Evolutionary conservation across 2,113 vertebrate genomes (phyloP).

Genomic region (Piprites chloris): DNA sequence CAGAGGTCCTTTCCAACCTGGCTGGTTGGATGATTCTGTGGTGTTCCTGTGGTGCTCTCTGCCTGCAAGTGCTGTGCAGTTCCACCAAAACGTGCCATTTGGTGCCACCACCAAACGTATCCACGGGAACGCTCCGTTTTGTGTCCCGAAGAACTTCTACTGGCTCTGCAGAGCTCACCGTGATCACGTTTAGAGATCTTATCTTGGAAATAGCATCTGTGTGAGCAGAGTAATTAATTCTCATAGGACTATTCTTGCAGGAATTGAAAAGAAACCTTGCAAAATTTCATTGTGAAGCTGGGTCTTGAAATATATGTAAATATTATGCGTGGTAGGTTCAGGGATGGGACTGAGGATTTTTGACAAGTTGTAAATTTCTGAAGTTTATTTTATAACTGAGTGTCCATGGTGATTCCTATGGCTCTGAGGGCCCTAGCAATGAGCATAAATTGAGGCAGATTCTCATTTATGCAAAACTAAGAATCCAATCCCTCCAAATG

Average conservation of each 20-base stretch:
- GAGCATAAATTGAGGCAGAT: not conserved
- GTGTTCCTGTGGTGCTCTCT: not conserved
- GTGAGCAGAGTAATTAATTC: not conserved
- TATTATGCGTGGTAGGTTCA: not conserved
- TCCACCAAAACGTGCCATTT: rapidly evolving
- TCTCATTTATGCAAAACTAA: not conserved
- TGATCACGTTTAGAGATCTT: not conserved
- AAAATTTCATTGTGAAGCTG: not conserved
- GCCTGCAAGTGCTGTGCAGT: not conserved
- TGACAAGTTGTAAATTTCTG: not conserved
- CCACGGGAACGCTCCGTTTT: not conserved
- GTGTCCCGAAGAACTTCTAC: not conserved
- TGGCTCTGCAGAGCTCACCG: not conserved
- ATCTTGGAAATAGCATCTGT: not conserved
- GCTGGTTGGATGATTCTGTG: too few relatives aligned
- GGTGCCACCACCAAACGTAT: not conserved
- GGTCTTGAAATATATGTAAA: not conserved
- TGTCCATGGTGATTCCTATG: not conserved
- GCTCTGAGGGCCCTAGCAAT: not conserved
- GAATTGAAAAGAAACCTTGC: not conserved
- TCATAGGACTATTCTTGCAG: not conserved
- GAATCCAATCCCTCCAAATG: not conserved
- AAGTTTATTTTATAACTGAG: not conserved
- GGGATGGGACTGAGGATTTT: not conserved
- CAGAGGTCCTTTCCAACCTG: too few relatives aligned